Percentiles rank a stretch among this genome's conserved stretches.
phyloP scores from a whole-genome alignment of 2,797 vertebrate species.

The Poecilia gillii region DNA sequence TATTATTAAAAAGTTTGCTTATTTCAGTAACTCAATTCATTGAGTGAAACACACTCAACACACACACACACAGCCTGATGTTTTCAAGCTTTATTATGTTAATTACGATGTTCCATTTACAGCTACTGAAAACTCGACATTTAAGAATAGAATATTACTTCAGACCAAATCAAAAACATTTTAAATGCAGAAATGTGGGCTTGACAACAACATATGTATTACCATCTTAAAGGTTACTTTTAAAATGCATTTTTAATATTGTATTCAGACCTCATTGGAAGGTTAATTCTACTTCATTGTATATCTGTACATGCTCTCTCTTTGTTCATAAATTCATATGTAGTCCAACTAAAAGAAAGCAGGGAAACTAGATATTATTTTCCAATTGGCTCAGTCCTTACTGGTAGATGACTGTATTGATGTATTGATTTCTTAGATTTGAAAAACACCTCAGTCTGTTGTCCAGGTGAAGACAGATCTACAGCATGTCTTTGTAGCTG shows the following conservation, averaged over 20 bases:
- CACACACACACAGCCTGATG: neutral
- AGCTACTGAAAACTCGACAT: neutral
- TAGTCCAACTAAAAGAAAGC: neutral
- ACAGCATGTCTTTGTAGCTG: neutral
- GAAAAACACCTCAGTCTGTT: no score
- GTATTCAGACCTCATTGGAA: neutral
- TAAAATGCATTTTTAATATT: neutral
- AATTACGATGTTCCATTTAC: neutral
- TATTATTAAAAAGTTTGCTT: no score
- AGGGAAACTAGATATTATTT: neutral
- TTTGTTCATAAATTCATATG: neutral
- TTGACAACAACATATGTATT: neutral
- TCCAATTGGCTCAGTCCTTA: no score
- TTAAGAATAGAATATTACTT: neutral
- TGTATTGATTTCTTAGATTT: no score
- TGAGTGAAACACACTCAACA: neutral
- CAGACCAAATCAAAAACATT: neutral
- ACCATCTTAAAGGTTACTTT: neutral
- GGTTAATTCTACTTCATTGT: neutral
- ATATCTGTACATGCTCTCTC: neutral
- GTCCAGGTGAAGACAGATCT: neutral
- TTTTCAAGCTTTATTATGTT: neutral
- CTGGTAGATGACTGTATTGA: no score
- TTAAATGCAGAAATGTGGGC: neutral
- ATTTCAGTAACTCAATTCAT: no score